A percentile compares a stretch with the other conserved stretches of the same genome.
phyloP scores from a whole-genome alignment of 37 sponge, comb jelly and placozoan genomes.

The Dysidea cf. avara region DNA sequence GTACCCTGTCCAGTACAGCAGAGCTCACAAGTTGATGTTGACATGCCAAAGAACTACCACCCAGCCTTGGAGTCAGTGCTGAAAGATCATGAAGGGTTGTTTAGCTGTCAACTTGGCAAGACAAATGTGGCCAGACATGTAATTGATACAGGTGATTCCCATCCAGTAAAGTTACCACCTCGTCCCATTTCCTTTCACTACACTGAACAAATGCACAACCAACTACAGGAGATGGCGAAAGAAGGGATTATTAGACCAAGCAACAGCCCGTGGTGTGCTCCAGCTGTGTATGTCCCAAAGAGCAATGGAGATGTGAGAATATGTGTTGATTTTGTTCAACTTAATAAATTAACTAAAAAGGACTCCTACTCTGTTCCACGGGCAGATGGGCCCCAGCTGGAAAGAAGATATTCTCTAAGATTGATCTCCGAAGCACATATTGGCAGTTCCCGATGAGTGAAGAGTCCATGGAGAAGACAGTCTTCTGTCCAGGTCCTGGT shows the following conservation, averaged over 20 bases:
- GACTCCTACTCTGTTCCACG: no score
- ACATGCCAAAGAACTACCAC: slow-evolving; percentile 4
- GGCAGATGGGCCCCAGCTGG: slow-evolving; percentile 7
- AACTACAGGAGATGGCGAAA: slow-evolving; percentile 8
- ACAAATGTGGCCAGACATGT: not conserved
- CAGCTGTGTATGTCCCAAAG: no score
- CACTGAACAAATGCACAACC: not conserved
- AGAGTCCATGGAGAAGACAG: slow-evolving; percentile 15
- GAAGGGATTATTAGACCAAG: no score
- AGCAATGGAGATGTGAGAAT: no score
- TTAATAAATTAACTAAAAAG: slow-evolving; percentile 1
- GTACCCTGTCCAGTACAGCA: not conserved
- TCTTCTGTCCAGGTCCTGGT: slow-evolving; percentile 11
- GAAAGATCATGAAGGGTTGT: not conserved
- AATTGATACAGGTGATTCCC: no score
- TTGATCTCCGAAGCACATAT: slow-evolving; percentile 5
- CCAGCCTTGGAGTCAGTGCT: not conserved
- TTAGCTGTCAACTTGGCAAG: not conserved
- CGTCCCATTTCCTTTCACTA: slow-evolving; percentile 10
- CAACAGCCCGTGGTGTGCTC: no score
- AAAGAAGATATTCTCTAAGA: slow-evolving; percentile 4
- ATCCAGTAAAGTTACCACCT: slow-evolving; percentile 5
- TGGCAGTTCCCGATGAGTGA: no score
- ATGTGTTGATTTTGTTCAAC: slow-evolving; percentile 4
- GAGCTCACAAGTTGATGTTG: not conserved